Evolutionary conservation across 1,140 invertebrate species (phyloP), one percentile per base, ranked within the genome.

Genomic region (Temnothorax nylanderi): DNA sequence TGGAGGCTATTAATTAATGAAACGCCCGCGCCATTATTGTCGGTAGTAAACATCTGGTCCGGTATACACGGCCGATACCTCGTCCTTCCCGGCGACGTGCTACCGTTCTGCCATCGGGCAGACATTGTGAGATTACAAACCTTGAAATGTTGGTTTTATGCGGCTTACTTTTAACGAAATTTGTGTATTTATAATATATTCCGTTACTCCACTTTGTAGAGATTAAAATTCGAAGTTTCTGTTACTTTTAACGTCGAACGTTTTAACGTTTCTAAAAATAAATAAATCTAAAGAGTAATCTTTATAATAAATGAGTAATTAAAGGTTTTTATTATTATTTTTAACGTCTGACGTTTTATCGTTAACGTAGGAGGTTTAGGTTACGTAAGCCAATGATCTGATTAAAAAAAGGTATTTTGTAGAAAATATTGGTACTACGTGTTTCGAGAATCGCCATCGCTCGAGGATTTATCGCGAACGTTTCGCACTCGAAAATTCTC

Each of bases 1-100:
- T 88, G 90, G 88, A 90, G 89, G 90, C 91, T 93, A 95, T 94
- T 95, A 95, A 95, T 95, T 95, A 95, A 95, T 95, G 90, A 95
- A 94, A 91, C 88, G 85, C 91, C 88, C 89, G 80, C 80, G 91
- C 90, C 90, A 86, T 91, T 82, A 88, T 87, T 88, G 85, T 64
- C 80, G 64, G 37, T 74, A 47, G 85, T 86, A 87, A 91, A 87
- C 80, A 87, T 91, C 82, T 88, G 62, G 75, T 77, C 72, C 56
- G 84, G 67, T 60, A 44, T 86, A 56, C 75, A 88, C 58, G 74
- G 58, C 75, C 69, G 67, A 86, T 85, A 69, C 41, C 58, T 49
- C 85, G 69, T 87, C 89, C 86, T 89, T 80, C 41, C 16, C 88
- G 72, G 71, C 80, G 85, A 89, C 75, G 72, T 84, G 62, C 77